Base-by-base conservation (phyloP, 2,113 vertebrate genomes). In the Leptocoma aspasia region DNA sequence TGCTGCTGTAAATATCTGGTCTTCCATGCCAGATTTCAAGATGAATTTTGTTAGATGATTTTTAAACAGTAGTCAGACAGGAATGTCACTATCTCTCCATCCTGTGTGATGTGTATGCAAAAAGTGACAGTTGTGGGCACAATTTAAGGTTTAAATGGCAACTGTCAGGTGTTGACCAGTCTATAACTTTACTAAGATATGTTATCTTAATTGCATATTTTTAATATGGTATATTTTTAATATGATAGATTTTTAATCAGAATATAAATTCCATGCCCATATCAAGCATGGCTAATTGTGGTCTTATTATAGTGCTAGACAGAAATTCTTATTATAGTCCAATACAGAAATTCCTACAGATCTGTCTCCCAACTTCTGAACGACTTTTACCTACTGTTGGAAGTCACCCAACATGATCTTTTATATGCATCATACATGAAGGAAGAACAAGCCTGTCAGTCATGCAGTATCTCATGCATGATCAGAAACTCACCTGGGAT, bases 401-500 rank as follows among this genome's bases (percentile, higher is more conserved):
- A 64, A 86, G 68, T 90, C 76, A 90, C 59, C 78, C 2, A 5
- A 75, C 20, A 65, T 83, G 76, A 81, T 92, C 80, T 89, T 92
- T 83, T 59, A 23, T 53, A 83, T 81, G 71, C 86, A 89, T 92
- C 91, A 68, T 94, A 81, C 35, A 88, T 83, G 82, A 91, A 93
- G 87, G 63, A 77, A 84, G 65, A 84, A 37, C 23, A 89, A 89
- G 9, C 17, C 30, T 83, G 44, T 68, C 92, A 75, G 42, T 93
- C 83, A 61, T 39, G 22, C 37, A 57, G 27, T 41, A 84, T 72
- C 69, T 92, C 83, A 65, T 72, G 80, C 72, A 44, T 90, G 64
- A 65, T 77, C 47, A 89, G 47, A 78, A 83, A n/a, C 77, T 63
- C 86, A 75, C 14, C 12, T 61, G 53, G 52, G 91, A 89, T 78